Conservation (phyloP, 92 coral and sea anemone species). For the Phymanthus crucifer region DNA sequence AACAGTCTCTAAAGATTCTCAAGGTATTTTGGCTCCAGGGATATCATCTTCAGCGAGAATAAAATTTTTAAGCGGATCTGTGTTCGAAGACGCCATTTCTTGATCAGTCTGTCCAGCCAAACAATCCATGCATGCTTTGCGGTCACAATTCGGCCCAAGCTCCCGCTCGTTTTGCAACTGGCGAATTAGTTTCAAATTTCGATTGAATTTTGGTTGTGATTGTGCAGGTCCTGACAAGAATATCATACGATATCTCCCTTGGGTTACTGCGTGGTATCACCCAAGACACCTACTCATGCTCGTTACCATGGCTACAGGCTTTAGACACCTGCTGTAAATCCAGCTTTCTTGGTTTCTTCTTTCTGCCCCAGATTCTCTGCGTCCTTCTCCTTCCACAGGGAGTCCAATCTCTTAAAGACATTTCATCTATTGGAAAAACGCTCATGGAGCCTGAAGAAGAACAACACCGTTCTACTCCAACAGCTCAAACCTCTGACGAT, state of each 20-base stretch:
- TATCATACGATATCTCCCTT: constrained; percentile 76
- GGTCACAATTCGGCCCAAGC: too few species aligned
- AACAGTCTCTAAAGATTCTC: too few species aligned
- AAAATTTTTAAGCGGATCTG: too few species aligned
- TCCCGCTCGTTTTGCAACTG: too few species aligned
- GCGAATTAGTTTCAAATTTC: not conserved
- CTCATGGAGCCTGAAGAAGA: not conserved
- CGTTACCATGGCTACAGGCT: constrained; percentile 65
- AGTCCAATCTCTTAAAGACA: constrained; percentile 47
- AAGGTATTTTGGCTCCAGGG: too few species aligned
- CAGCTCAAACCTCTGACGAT: not conserved
- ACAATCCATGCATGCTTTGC: too few species aligned
- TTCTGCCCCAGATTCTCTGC: constrained; percentile 60
- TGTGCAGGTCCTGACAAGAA: constrained; percentile 58
- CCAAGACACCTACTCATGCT: constrained; percentile 47
- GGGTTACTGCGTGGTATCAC: constrained; percentile 65
- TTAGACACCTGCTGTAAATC: constrained; percentile 59
- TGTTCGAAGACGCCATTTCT: too few species aligned
- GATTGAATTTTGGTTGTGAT: not conserved
- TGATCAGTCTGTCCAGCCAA: too few species aligned
- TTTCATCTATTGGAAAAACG: constrained; percentile 34
- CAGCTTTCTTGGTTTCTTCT: constrained; percentile 33
- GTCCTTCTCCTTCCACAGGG: constrained; percentile 69
- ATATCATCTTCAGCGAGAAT: too few species aligned
- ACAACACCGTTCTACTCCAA: not conserved